phyloP scores from a whole-genome alignment of 2,113 vertebrate species.

The Cacatua alba region DNA sequence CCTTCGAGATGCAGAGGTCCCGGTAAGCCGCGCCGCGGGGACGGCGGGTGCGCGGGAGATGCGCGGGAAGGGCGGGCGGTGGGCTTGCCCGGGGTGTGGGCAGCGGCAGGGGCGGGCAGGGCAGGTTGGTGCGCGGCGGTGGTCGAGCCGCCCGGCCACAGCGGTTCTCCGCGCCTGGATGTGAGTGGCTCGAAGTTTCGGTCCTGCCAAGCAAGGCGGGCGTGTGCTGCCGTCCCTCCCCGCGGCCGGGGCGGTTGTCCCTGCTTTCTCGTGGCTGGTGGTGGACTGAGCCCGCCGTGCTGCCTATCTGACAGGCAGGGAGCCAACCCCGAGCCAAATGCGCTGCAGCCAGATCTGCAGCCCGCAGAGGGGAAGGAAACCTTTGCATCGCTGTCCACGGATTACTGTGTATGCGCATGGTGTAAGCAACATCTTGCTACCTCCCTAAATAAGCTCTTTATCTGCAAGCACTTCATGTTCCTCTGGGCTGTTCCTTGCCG shows the following conservation, averaged over 20 bases:
- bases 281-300: background rate
- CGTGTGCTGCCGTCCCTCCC: background rate
- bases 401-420: background rate
- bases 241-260: background rate
- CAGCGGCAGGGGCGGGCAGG: background rate
- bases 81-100: background rate
- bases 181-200: background rate
- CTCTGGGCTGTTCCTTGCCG: background rate
- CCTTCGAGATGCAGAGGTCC: conserved; percentile 89
- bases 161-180: background rate
- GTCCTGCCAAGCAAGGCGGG: fast-evolving
- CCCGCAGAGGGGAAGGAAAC: background rate
- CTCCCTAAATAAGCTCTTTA: background rate
- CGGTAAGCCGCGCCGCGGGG: conserved; percentile 77
- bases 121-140: background rate
- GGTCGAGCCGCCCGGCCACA: background rate
- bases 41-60: background rate
- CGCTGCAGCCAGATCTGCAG: background rate
- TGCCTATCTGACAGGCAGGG: background rate
- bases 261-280: background rate
- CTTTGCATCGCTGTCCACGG: background rate
- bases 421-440: background rate
- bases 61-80: background rate
- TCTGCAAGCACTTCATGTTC: background rate
- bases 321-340: background rate